Percentiles rank a stretch among this genome's conserved stretches.
Evolutionary conservation across 1,140 invertebrate genomes (phyloP).

Genomic region (Homarus americanus): DNA sequence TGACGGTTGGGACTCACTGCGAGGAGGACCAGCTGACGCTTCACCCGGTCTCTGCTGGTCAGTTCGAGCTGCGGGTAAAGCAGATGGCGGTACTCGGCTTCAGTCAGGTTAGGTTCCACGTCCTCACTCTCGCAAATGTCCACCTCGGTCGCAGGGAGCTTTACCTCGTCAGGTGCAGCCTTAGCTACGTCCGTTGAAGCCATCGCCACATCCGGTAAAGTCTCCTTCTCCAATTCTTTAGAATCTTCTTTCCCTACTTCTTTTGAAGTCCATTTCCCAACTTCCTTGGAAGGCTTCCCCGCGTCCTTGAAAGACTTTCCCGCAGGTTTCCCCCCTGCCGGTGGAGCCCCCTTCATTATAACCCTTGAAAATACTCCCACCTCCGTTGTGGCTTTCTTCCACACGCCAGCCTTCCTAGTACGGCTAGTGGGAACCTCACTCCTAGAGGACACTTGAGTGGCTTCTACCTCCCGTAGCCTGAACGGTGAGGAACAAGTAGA

Average conservation of each 20-base stretch:
- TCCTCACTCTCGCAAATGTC: background rate
- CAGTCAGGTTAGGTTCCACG: background rate
- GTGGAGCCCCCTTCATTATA: too few relatives aligned
- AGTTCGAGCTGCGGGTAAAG: slow-evolving; percentile 54
- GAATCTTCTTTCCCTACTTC: background rate
- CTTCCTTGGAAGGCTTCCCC: background rate
- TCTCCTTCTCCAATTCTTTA: too few relatives aligned
- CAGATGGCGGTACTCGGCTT: slow-evolving; percentile 32
- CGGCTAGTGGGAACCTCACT: background rate
- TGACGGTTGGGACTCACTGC: slow-evolving; percentile 41
- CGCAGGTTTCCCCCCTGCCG: too few relatives aligned
- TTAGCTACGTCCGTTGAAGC: background rate
- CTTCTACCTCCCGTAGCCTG: slow-evolving; percentile 17
- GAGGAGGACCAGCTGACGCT: slow-evolving; percentile 53
- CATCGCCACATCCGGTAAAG: background rate
- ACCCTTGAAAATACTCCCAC: too few relatives aligned
- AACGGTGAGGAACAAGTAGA: too few relatives aligned
- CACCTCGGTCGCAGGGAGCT: background rate
- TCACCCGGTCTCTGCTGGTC: slow-evolving; percentile 38
- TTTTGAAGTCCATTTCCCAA: background rate
- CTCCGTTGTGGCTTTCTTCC: background rate
- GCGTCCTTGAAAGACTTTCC: background rate
- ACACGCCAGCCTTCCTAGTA: background rate
- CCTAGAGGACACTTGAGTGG: background rate
- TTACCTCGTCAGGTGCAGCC: background rate